Evolutionary conservation across 2,888 invertebrate genomes (phyloP), one percentile per base, ranked within the genome.

Genomic region (Drosophila neotestacea): DNA sequence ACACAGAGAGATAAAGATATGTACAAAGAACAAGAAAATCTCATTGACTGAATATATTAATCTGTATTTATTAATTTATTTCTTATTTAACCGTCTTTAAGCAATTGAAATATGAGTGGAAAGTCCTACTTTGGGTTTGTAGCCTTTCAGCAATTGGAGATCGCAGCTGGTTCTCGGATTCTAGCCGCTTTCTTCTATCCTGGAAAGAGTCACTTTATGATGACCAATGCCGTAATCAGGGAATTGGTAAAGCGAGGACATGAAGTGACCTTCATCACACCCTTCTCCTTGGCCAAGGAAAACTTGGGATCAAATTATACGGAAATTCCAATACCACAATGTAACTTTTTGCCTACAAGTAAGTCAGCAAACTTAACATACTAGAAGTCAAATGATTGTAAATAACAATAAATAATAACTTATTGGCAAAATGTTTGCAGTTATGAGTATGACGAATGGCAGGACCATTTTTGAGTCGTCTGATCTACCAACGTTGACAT

Each of bases 231-330:
- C 0, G 56, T 93, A 4, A 84, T 92, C 65, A 91, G 91, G 63
- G 92, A 91, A 6, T 75, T 94, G 3, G 91, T 93, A 0, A 73
- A 72, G 0, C 90, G 91, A 28, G 94, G 94, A 0, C 94, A 94
- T 68, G 92, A 92, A 44, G 92, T 90, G 0, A 90, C 90, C 4
- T 81, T 72, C 6, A 76, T 90, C 4, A 90, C 90, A 0, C 66
- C 71, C 2, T 84, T 87, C 50, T 73, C 87, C 0, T 55, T 90
- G 66, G 77, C 79, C 13, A 75, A 80, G 28, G 79, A 83, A 41
- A 82, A 85, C 6, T 52, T 89, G 22, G 80, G 81, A 1, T 7
- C 69, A 0, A 91, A 90, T 41, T 91, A 88, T 44, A 90, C 75
- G 1, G 90, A 90, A 55, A 60, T 90, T 6, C 28, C 88, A 0